phyloP scores from a whole-genome alignment of 2,113 vertebrate genomes.

The Callospermophilus lateralis region DNA sequence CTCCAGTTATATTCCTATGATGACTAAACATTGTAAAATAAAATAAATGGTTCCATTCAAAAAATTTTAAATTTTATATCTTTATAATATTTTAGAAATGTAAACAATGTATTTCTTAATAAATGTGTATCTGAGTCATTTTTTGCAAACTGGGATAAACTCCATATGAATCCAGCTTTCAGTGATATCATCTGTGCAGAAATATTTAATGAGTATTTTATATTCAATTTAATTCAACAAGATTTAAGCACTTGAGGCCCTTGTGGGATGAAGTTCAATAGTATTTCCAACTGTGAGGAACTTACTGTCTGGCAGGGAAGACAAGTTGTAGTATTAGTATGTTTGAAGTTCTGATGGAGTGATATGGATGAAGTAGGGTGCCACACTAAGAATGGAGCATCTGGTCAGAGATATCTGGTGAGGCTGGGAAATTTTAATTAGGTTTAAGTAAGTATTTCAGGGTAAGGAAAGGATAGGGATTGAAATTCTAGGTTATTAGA shows the following conservation, averaged over 20 bases:
- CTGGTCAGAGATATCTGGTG: not conserved
- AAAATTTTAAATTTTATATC: not conserved
- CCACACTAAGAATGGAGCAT: not conserved
- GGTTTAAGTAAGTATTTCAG: not conserved
- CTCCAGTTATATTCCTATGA: not conserved
- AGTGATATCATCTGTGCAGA: not conserved
- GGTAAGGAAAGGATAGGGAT: not conserved
- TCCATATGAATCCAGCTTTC: conserved; percentile 39
- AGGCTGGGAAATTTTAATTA: not conserved
- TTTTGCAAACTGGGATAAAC: conserved; percentile 18
- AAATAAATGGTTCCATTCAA: conserved; percentile 36
- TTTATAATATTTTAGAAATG: not conserved
- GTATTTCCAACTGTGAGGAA: not conserved
- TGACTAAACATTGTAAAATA: conserved; percentile 38
- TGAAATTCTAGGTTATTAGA: not conserved
- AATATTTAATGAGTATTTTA: conserved; percentile 1
- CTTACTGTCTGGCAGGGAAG: not conserved
- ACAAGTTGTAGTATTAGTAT: not conserved
- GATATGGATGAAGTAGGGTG: not conserved
- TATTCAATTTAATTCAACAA: conserved; percentile 45
- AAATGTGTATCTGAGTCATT: conserved; percentile 26
- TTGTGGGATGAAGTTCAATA: not conserved
- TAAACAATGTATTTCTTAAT: conserved; percentile 44
- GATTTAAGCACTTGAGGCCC: not conserved
- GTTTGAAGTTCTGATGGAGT: not conserved